Evolutionary conservation across 2,797 vertebrate species (phyloP).

Genomic region (Emydoidea blandingii): DNA sequence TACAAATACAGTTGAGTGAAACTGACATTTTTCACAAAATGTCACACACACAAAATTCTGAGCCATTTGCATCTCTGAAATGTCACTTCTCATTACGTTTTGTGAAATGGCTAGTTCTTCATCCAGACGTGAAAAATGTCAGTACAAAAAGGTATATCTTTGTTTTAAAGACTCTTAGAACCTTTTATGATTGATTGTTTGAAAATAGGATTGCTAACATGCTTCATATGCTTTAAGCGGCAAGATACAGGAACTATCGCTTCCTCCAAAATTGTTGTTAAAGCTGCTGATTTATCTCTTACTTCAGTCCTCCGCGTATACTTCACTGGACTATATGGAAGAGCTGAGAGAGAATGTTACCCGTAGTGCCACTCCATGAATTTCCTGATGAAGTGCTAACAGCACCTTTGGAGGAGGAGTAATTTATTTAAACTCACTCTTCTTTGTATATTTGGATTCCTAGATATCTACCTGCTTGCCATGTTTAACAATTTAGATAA

Average conservation of each 20-base stretch:
- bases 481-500: background rate
- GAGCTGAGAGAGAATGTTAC: background rate
- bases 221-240: background rate
- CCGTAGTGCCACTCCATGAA: background rate
- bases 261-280: background rate
- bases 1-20: background rate
- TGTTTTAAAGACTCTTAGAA: background rate
- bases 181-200: background rate
- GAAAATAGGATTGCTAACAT: background rate
- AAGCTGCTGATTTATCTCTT: background rate
- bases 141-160: background rate
- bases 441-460: background rate
- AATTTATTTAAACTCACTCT: background rate
- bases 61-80: background rate
- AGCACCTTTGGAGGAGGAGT: background rate
- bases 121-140: background rate
- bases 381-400: background rate
- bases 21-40: background rate
- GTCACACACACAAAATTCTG: background rate
- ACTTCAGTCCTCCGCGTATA: background rate
- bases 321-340: background rate
- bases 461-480: background rate
- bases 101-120: background rate
- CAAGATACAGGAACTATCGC: background rate
- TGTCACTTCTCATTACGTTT: background rate